phyloP scores from a whole-genome alignment of 2,888 invertebrate genomes.

The Cremastinae sp. region DNA sequence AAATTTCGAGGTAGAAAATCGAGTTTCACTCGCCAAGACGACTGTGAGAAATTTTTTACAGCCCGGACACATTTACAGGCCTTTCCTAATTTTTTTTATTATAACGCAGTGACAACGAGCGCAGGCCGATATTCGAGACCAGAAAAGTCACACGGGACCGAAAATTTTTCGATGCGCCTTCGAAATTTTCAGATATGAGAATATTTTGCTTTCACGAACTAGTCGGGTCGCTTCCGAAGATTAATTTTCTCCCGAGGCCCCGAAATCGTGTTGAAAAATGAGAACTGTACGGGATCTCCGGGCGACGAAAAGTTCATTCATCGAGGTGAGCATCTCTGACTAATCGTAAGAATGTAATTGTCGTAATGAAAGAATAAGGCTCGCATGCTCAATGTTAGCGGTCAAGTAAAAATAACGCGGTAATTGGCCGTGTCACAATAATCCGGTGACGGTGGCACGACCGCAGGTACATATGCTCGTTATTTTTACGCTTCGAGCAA shows the following conservation, averaged over 20 bases:
- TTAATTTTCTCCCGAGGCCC: too few relatives aligned
- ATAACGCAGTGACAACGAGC: background rate
- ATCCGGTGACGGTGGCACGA: conserved; percentile 28
- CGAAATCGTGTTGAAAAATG: background rate
- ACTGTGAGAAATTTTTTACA: background rate
- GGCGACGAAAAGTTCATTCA: conserved; percentile 21
- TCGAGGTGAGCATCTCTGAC: conserved; percentile 6
- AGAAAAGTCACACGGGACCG: too few relatives aligned
- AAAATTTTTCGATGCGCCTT: too few relatives aligned
- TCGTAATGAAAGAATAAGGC: conserved; percentile 44
- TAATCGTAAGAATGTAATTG: conserved; percentile 41
- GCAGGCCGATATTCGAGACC: background rate
- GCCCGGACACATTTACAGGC: too few relatives aligned
- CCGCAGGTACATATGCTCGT: conserved; percentile 40
- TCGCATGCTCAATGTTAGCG: conserved; percentile 36
- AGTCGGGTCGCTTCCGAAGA: too few relatives aligned
- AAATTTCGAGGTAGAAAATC: conserved; percentile 18
- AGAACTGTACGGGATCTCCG: background rate
- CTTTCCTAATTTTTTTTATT: too few relatives aligned
- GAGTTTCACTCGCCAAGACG: conserved; percentile 13
- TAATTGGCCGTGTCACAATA: conserved; percentile 56
- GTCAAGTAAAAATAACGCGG: conserved; percentile 52
- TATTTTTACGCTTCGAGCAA: conserved; percentile 24
- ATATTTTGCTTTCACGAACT: too few relatives aligned
- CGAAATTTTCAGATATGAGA: too few relatives aligned